A percentile compares a stretch with the other conserved stretches of the same genome.
These are phyloP conservation scores for Sycobia sp. DNA, from an alignment of 1,140 invertebrate species.

Conservation along the genomic window DNA sequence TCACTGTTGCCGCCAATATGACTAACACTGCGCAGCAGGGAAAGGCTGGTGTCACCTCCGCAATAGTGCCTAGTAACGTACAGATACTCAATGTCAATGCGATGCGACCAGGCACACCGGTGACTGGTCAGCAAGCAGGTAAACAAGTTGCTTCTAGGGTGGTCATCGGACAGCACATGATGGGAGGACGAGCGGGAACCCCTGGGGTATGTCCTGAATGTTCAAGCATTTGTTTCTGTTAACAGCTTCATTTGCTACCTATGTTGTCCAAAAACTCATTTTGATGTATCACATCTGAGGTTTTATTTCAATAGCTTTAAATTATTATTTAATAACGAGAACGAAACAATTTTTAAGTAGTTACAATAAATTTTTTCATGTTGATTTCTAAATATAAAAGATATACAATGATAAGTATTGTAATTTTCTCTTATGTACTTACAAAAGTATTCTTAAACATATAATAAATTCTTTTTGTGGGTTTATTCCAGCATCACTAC, in stretches of 20 bases:
- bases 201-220: constrained; percentile 71
- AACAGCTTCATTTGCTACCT: constrained; percentile 1
- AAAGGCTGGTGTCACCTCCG: constrained; percentile 64
- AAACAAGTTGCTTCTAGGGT: constrained; percentile 73
- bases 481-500: too few relatives aligned
- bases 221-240: constrained; percentile 29
- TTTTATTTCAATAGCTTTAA: too few relatives aligned
- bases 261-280: too few relatives aligned
- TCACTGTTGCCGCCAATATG: constrained; percentile 58
- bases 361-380: too few relatives aligned
- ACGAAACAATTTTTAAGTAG: too few relatives aligned
- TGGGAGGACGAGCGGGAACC: constrained; percentile 77
- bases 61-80: constrained; percentile 73
- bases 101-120: constrained; percentile 72
- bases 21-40: constrained; percentile 60
- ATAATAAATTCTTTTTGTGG: too few relatives aligned
- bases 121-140: constrained; percentile 74
- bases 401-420: too few relatives aligned
- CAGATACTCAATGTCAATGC: constrained; percentile 81
- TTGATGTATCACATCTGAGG: too few relatives aligned
- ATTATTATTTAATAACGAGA: too few relatives aligned
- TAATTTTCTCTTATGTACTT: too few relatives aligned
- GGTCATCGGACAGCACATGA: constrained; percentile 82
- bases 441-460: too few relatives aligned
- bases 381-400: too few relatives aligned